phyloP scores from a whole-genome alignment of 2,113 vertebrate species.

The Epinephelus fuscoguttatus region DNA sequence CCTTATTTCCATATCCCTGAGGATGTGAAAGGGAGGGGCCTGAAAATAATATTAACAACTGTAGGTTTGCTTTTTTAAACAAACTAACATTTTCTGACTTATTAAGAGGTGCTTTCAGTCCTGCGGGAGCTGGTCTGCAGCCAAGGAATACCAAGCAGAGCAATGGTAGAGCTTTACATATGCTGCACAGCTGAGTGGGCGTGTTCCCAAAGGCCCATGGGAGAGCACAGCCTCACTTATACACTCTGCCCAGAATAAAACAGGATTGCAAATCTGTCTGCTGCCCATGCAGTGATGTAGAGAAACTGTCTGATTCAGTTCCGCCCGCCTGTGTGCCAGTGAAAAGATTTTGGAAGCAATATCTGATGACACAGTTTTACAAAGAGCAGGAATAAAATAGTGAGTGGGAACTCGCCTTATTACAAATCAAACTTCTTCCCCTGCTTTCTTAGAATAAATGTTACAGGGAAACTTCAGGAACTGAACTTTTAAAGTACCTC shows the following conservation, averaged over 20 bases:
- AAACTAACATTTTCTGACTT: slow-evolving; percentile 12
- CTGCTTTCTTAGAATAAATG: slow-evolving; percentile 16
- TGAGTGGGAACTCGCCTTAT: neutral
- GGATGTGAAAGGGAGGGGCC: neutral
- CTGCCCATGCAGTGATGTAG: slow-evolving; percentile 47
- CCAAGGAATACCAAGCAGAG: slow-evolving; percentile 44
- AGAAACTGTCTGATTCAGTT: slow-evolving; percentile 56
- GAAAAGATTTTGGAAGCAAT: slow-evolving; percentile 38
- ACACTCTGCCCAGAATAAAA: slow-evolving; percentile 54
- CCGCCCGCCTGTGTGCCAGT: slow-evolving; percentile 14
- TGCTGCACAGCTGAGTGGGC: slow-evolving; percentile 66
- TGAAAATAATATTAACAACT: slow-evolving; percentile 12
- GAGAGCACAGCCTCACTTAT: slow-evolving; percentile 59
- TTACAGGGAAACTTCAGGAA: slow-evolving; percentile 5
- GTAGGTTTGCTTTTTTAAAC: neutral
- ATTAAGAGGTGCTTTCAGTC: slow-evolving; percentile 20
- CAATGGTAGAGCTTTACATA: slow-evolving; percentile 34
- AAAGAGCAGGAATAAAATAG: slow-evolving; percentile 14
- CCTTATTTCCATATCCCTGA: neutral
- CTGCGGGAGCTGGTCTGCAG: slow-evolving; percentile 38
- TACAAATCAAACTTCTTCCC: slow-evolving; percentile 10
- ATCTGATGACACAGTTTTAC: slow-evolving; percentile 35
- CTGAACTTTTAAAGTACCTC: slow-evolving; percentile 27
- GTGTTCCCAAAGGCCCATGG: slow-evolving; percentile 50
- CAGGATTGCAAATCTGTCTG: slow-evolving; percentile 60